These are phyloP conservation scores for Embidobia sp. DNA, from an alignment of 2,888 invertebrate species.

Conservation along the genomic window DNA sequence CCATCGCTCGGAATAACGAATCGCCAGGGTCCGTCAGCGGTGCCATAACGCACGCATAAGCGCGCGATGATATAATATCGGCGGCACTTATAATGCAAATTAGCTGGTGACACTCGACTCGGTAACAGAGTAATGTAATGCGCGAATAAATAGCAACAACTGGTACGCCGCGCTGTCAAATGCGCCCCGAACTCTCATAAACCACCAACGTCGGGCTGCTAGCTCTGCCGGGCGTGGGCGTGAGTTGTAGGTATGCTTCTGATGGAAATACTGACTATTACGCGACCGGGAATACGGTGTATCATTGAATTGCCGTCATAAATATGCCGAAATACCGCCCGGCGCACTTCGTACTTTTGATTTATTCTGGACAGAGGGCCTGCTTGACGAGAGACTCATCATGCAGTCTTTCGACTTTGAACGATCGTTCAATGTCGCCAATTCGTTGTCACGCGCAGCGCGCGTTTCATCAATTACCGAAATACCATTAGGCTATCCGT, in stretches of 20 bases:
- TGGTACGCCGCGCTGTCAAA: slow-evolving; percentile 80
- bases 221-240: slow-evolving; percentile 75
- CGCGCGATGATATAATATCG: slow-evolving; percentile 80
- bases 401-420: slow-evolving; percentile 68
- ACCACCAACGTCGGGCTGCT: slow-evolving; percentile 73
- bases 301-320: slow-evolving; percentile 81
- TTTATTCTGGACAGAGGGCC: slow-evolving; percentile 74
- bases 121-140: slow-evolving; percentile 81
- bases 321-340: slow-evolving; percentile 79
- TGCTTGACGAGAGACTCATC: slow-evolving; percentile 68
- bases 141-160: slow-evolving; percentile 82
- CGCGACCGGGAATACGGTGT: slow-evolving; percentile 79
- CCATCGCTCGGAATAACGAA: slow-evolving; percentile 52
- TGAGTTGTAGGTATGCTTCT: slow-evolving; percentile 81
- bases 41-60: slow-evolving; percentile 76
- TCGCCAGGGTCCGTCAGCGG: slow-evolving; percentile 73
- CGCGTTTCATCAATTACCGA: slow-evolving; percentile 59
- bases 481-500: slow-evolving; percentile 52
- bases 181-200: slow-evolving; percentile 80
- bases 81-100: slow-evolving; percentile 81
- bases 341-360: slow-evolving; percentile 80
- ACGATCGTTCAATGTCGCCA: slow-evolving; percentile 61
- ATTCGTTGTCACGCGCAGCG: slow-evolving; percentile 63
- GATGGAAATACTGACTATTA: slow-evolving; percentile 82
- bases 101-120: slow-evolving; percentile 80